Evolutionary conservation across 2,888 invertebrate genomes (phyloP), one percentile per base, ranked within the genome.

Genomic region (Periphyllus acericola): DNA sequence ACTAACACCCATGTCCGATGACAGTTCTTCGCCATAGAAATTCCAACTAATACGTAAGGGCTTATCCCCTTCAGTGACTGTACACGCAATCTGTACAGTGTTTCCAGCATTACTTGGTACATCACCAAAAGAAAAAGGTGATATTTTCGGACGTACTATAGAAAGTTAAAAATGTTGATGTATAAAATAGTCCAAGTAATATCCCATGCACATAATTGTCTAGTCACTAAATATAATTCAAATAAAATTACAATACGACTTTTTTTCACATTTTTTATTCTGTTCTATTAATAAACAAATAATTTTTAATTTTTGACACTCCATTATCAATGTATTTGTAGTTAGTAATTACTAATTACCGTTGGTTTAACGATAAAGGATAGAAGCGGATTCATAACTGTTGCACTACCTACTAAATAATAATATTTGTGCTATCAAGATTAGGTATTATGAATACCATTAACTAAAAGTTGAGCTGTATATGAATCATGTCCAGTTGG

Each of bases 401-500:
- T 34, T 34, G 82, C 82, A n/a, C 52, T 83, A 83, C 34, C 52
- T 68, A 72, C 71, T 55, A 72, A 25, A 52, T 32, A n/a, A 71
- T 32, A 71, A 52, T 32, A 52, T 25, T 71, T 72, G 52, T 32
- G 72, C 34, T 25, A 34, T 82, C 32, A 82, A 52, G 25, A 83
- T n/a, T 72, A 74, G 75, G 83, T 60, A 60, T 75, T 55, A 74
- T 36, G 36, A 60, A 75, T 55, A 96, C 96, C 95, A 91, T 96
- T 95, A 79, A 96, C 95, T 90, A 93, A 92, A 90, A 96, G 93
- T 91, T 93, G 93, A 80, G 95, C 93, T 9, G 95, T 94, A 91
- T 94, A 94, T 91, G 94, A 94, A 76, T 94, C 93, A 90, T 93
- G 92, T 89, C 95, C 96, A 72, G 95, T 95, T 90, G 92, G 92